A percentile compares a stretch with the other conserved stretches of the same genome.
These are phyloP conservation scores for Euplexia lucipara DNA, from an alignment of 2,888 invertebrate species.

Conservation along the genomic window DNA sequence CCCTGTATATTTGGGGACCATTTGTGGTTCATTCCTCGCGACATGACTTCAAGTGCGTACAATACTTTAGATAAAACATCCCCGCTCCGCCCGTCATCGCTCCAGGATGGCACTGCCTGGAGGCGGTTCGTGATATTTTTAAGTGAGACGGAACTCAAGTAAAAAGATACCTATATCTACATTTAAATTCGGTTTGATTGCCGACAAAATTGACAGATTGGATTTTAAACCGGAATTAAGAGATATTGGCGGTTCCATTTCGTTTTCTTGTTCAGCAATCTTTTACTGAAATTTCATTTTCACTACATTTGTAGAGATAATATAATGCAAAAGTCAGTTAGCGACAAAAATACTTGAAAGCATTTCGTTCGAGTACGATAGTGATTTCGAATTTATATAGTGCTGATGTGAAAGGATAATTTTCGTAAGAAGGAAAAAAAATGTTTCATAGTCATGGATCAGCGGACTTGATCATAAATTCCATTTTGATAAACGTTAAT, in stretches of 20 bases:
- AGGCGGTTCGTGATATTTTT: no score
- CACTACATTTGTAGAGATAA: neutral
- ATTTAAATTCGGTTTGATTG: slow-evolving; percentile 15
- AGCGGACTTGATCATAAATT: no score
- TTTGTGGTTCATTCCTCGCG: no score
- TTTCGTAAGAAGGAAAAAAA: slow-evolving; percentile 1
- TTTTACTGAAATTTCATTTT: neutral
- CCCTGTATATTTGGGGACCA: no score
- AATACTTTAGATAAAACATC: slow-evolving; percentile 10
- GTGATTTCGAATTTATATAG: slow-evolving; percentile 6
- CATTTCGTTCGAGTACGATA: no score
- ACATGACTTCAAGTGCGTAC: no score
- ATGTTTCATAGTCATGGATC: neutral
- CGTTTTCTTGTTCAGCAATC: slow-evolving; percentile 1
- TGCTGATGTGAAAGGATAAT: neutral
- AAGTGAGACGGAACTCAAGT: neutral
- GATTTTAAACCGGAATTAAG: slow-evolving; percentile 34
- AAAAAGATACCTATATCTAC: slow-evolving; percentile 37
- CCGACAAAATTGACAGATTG: slow-evolving; percentile 26
- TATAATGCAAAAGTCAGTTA: neutral
- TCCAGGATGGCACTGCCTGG: slow-evolving; percentile 17
- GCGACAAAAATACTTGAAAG: neutral
- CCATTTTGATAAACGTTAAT: no score
- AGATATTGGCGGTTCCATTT: slow-evolving; percentile 4
- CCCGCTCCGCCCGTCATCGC: slow-evolving; percentile 23